These are phyloP conservation scores for Sesia bembeciformis DNA, from an alignment of 2,888 invertebrate genomes.

Conservation along the genomic window DNA sequence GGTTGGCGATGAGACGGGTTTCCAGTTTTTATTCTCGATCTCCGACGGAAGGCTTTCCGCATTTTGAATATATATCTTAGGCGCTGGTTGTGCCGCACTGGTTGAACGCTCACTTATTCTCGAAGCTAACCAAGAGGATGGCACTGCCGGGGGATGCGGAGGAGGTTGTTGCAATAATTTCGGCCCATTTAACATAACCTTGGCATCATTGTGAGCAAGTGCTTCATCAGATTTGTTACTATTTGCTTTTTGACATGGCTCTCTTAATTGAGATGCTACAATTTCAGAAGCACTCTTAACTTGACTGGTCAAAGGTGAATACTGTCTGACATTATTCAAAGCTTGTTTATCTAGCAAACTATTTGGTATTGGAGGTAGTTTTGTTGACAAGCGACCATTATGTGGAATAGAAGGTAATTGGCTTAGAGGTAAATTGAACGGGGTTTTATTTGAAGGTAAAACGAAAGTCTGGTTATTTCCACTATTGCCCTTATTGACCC, in stretches of 20 bases:
- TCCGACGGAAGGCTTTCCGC: conserved; percentile 30
- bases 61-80: conserved; percentile 48
- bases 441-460: conserved; percentile 18
- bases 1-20: conserved; percentile 25
- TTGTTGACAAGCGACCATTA: conserved; percentile 27
- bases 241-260: conserved; percentile 7
- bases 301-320: not conserved
- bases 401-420: conserved; percentile 56
- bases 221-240: conserved; percentile 14
- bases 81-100: conserved; percentile 29
- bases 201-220: conserved; percentile 16
- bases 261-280: conserved; percentile 3
- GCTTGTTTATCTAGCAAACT: conserved; percentile 18
- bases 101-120: conserved; percentile 23
- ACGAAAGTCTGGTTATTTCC: conserved; percentile 14
- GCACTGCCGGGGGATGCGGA: conserved; percentile 57
- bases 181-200: conserved; percentile 16
- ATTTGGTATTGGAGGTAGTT: conserved; percentile 25
- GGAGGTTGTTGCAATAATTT: conserved; percentile 29
- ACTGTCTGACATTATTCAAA: conserved; percentile 5
- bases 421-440: conserved; percentile 37
- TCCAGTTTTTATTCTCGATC: conserved; percentile 25
- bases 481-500: conserved; percentile 11
- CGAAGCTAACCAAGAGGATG: conserved; percentile 50
- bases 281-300: not conserved